These are phyloP conservation scores for Hypocryptadius cinnamomeus DNA, from an alignment of 2,113 vertebrate species.

Conservation along the genomic window DNA sequence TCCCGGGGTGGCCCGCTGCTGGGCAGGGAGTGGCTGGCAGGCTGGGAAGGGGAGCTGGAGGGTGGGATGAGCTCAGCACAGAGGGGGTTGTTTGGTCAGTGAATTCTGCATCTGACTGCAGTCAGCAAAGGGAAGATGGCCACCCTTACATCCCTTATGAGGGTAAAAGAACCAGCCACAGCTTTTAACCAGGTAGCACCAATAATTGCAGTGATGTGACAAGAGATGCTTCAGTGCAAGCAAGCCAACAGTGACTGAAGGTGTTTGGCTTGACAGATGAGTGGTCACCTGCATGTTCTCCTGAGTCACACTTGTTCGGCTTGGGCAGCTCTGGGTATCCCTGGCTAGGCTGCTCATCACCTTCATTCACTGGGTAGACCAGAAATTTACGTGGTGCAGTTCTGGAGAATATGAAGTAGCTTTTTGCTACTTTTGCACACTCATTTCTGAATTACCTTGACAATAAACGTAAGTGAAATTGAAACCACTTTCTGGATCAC, in stretches of 20 bases:
- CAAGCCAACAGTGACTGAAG: not conserved
- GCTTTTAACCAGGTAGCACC: not conserved
- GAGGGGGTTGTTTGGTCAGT: not conserved
- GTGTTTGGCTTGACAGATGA: not conserved
- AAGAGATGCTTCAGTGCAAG: not conserved
- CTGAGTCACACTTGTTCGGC: fast-evolving
- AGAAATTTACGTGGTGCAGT: not conserved
- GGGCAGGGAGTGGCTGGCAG: fast-evolving
- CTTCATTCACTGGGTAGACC: not conserved
- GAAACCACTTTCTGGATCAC: not conserved
- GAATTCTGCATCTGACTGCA: fast-evolving
- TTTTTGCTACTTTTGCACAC: not conserved
- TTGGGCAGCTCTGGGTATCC: not conserved
- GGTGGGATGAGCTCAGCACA: fast-evolving
- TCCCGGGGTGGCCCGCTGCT: not conserved
- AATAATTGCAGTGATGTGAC: not conserved
- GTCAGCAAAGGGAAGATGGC: not conserved
- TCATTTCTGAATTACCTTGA: not conserved
- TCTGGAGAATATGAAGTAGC: not conserved
- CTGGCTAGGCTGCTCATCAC: not conserved
- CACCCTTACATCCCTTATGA: fast-evolving
- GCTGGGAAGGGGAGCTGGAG: not conserved
- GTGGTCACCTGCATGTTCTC: not conserved
- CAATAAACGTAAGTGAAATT: not conserved
- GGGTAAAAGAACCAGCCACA: not conserved